Evolutionary conservation across 2,797 vertebrate species (phyloP).

Genomic region (Eremophila alpestris): DNA sequence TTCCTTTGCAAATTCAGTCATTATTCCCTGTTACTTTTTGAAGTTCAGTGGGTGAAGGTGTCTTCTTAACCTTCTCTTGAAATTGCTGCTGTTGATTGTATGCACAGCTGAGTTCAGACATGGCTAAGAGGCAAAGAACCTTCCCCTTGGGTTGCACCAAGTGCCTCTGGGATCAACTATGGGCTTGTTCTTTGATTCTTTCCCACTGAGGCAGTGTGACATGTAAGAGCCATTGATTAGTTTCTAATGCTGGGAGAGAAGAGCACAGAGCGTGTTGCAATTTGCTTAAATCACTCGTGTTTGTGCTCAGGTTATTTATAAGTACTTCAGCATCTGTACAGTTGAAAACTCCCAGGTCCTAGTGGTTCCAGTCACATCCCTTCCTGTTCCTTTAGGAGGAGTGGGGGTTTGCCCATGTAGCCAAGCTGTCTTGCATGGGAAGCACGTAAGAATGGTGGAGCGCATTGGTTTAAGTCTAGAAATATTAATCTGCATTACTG

Average conservation of each 20-base stretch:
- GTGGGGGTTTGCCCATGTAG: neutral
- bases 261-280: neutral
- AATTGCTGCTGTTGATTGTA: neutral
- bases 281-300: neutral
- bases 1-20: neutral
- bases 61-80: neutral
- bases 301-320: neutral
- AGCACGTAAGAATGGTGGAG: neutral
- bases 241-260: neutral
- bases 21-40: neutral
- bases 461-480: neutral
- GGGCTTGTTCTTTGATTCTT: neutral
- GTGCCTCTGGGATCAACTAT: neutral
- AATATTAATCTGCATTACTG: neutral
- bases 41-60: neutral
- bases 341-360: neutral
- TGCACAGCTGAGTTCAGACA: neutral
- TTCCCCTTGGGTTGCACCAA: neutral
- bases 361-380: neutral
- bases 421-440: neutral
- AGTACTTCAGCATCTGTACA: neutral
- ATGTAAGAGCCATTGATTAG: neutral
- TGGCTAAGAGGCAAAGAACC: neutral
- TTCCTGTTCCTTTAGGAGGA: neutral
- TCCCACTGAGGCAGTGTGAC: neutral